Evolutionary conservation across 1,140 invertebrate genomes (phyloP), one percentile per base, ranked within the genome.

Genomic region (Aphelinus atriplicis): DNA sequence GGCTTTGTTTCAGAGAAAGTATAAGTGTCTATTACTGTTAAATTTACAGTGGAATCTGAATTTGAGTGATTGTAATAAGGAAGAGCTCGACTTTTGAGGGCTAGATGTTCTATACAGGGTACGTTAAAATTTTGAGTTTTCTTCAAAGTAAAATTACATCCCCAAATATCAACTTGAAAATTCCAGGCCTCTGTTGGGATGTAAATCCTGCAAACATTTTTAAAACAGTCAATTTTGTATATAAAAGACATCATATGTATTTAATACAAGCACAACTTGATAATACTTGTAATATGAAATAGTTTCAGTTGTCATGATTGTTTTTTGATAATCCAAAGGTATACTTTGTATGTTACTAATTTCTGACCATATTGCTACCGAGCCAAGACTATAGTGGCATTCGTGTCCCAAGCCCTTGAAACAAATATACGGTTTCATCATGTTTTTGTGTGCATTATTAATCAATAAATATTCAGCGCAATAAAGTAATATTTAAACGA

Each of bases 381-480:
- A 90, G 48, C 89, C 90, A 73, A 91, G 81, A 77, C 89, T 90
- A 72, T 90, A 91, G 51, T 84, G 86, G 76, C 90, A 91, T 80
- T 89, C 89, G 74, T 89, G 87, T 3, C 83, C 83, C 57, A 88
- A 78, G 26, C 2, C 86, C 87, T 85, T 88, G 50, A 6, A 78
- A 73, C 69, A 62, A 71, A 55, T 67, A 71, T 56, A 9, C 51
- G 51, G 26, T 26, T 26, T 26, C 26, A 26, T 26, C 26, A 26
- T 26, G 26, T 26, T 26, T 26, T 61, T 46, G 65, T 74, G 10
- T 60, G 6, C 1, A 65, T 42, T 56, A n/a, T 48, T 67, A 5
- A 7, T 62, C 7, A 42, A 57, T 57, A 55, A 6, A n/a, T 48
- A 46, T 56, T 10, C 26, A 26, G 50, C n/a, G 2, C 43, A 65